Base-by-base conservation (phyloP, 1,140 invertebrate species). In the Leptonema lineaticorne region DNA sequence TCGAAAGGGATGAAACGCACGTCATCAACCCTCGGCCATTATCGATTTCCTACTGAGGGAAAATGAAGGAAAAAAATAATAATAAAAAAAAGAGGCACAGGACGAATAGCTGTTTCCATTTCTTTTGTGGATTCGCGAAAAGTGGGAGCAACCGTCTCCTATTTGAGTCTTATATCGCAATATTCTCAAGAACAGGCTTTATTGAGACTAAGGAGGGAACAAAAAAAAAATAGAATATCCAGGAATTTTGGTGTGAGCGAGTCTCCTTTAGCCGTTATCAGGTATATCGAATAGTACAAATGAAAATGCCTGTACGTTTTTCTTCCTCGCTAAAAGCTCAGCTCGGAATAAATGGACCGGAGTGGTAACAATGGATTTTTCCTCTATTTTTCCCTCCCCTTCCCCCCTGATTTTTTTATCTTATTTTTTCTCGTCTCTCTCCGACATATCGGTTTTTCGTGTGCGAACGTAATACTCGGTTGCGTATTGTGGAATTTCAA, bases 101-200 rank as follows among this genome's bases (percentile, higher is more conserved):
- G 9, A 53, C 11, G 48, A 18, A 53, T 20, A 37, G 28, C 28
- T 28, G 33, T 59, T 59, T 59, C 57, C 57, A 59, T 59, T 59
- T 59, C 57, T 59, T 59, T 53, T 53, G 50, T 53, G 50, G 50
- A 53, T 53, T 53, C 20, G 14, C 50, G 50, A 53, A 24, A 26
- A 53, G 27, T 53, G 27, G 50, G 50, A 53, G 50, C 3, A 16
- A 9, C 37, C 16, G 16, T 53, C 22, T 26, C 27, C 50, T 20
- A 48, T 48, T 48, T 20, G 8, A 48, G 46, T 20, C 27, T 53
- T 53, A 53, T 53, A 53, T 53, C 50, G 50, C 24, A 26, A 53
- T 53, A 26, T 53, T 22, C 37, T 16, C 37, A 2, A 16, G n/a
- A n/a, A 41, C 11, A 41, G 37, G 37, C 37, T 41, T 16, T 41